These are phyloP conservation scores for Silurus aristotelis DNA, from an alignment of 2,797 vertebrate species.

Conservation along the genomic window DNA sequence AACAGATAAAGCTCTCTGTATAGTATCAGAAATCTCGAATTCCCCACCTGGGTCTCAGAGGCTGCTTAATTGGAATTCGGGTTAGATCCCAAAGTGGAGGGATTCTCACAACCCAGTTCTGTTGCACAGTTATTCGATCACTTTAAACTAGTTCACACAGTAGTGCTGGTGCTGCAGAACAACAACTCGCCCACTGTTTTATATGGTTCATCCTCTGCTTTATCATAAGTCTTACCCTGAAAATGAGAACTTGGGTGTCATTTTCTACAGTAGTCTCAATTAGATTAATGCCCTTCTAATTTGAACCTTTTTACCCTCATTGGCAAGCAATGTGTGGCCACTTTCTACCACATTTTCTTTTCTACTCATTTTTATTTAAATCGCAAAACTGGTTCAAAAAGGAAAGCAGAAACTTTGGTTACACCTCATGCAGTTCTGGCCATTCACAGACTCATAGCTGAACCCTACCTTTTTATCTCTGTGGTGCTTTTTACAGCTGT, in stretches of 20 bases:
- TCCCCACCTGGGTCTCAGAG: constrained; percentile 66
- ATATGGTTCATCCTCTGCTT: constrained; percentile 40
- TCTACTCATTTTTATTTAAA: not conserved
- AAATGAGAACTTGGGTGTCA: constrained; percentile 26
- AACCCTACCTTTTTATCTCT: constrained; percentile 93
- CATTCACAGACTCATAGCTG: constrained; percentile 66
- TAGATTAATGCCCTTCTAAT: constrained; percentile 5
- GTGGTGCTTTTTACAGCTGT: constrained; percentile 81
- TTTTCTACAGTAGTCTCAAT: constrained; percentile 15
- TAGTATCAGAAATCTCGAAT: constrained; percentile 69
- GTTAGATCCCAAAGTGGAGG: constrained; percentile 79
- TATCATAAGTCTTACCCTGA: constrained; percentile 47
- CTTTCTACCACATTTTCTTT: not conserved
- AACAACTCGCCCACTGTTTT: constrained; percentile 39
- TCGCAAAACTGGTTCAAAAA: constrained; percentile 8
- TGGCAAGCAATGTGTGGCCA: not conserved
- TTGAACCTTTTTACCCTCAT: constrained; percentile 3
- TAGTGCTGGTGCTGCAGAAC: constrained; percentile 52
- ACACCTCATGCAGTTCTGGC: constrained; percentile 60
- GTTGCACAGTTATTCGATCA: constrained; percentile 68
- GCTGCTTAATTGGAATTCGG: constrained; percentile 78
- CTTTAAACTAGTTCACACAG: constrained; percentile 62
- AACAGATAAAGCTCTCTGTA: constrained; percentile 65
- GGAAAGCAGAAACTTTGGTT: constrained; percentile 63
- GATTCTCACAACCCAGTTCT: constrained; percentile 78